Evolutionary conservation across 2,888 invertebrate genomes (phyloP), one percentile per base, ranked within the genome.

Genomic region (Andrena marginata): DNA sequence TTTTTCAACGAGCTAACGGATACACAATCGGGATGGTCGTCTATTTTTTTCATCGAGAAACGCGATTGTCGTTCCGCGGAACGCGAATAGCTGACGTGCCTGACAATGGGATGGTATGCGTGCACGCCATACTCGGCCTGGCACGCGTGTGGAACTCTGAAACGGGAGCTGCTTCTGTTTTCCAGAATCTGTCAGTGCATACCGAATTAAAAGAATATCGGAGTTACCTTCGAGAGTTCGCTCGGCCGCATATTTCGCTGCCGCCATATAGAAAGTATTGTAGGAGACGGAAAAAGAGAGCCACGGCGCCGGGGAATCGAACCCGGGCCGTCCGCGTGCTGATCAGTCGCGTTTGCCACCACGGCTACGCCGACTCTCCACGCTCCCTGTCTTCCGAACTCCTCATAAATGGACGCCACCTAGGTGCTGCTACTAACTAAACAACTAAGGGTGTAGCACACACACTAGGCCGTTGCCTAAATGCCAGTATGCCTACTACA

Each of bases 161-260:
- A 87, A 81, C 79, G 71, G 73, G 67, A 70, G 51, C 64, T 75
- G 63, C 64, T 63, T 75, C 80, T 81, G 83, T 87, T 87, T 85
- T 80, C 79, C 76, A 74, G 71, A 73, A 29, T 42, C 70, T 62
- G 77, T 56, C 23, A 26, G n/a, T 51, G 26, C 48, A 35, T 16
- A 20, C 35, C 13, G 33, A 54, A 20, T 31, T 48, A 60, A 60
- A 65, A 54, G 60, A 72, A 48, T 4, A 3, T 3, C 8, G 16
- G 2, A 20, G 23, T 31, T 59, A 29, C 26, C 54, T 26, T 68
- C 54, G 76, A 31, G 29, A 75, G 69, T 77, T 72, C 33, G 23
- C 64, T 71, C 56, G 23, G 8, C 64, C 63, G 60, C 69, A 48
- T 65, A 65, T 74, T 70, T 59, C 59, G 29, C 70, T 69, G 54